Evolutionary conservation across 2,113 vertebrate genomes (phyloP), one percentile per base, ranked within the genome.

Genomic region (Macrotus californicus): DNA sequence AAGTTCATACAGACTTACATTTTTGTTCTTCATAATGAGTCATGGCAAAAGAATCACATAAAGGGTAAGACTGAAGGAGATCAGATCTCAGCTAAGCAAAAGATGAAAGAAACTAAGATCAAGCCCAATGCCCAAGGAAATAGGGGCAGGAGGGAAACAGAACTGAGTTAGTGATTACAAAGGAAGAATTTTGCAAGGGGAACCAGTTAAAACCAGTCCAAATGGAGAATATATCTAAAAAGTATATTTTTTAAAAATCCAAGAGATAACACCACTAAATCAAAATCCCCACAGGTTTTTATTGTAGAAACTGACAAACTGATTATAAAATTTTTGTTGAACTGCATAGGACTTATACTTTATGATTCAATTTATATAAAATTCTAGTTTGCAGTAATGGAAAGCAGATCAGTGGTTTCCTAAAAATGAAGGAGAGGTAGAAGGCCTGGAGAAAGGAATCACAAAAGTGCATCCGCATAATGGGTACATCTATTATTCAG

Each of bases 31-130:
- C 67, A 93, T 94, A 77, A 95, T 87, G 87, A 92, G 39, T 94
- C 92, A 96, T 95, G 75, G 77, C 79, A 96, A 94, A 94, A 95
- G 50, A 91, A 95, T 93, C 87, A 94, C 94, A 94, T 77, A 80
- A 82, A 91, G 54, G 54, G 95, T 96, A 87, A 92, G 36, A 95
- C 4, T 87, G 82, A 95, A 91, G 36, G 69, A 93, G 54, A 94
- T 84, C 43, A 48, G 41, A 89, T 81, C 24, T 84, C 52, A 64
- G 89, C 72, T 89, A 91, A 93, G 56, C 56, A 94, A 93, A 94
- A 96, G 91, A 95, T 95, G 70, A 93, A 95, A 95, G n/a, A 87
- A 59, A 75, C 12, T 48, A 76, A 94, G 46, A 80, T 93, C 24
- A 13, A 94, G 22, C 7, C 36, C 39, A 73, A 48, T 72, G 46